Percentiles rank a stretch among this genome's conserved stretches.
These are phyloP conservation scores for Eremobia ochroleuca DNA, from an alignment of 2,888 invertebrate species.

Conservation along the genomic window DNA sequence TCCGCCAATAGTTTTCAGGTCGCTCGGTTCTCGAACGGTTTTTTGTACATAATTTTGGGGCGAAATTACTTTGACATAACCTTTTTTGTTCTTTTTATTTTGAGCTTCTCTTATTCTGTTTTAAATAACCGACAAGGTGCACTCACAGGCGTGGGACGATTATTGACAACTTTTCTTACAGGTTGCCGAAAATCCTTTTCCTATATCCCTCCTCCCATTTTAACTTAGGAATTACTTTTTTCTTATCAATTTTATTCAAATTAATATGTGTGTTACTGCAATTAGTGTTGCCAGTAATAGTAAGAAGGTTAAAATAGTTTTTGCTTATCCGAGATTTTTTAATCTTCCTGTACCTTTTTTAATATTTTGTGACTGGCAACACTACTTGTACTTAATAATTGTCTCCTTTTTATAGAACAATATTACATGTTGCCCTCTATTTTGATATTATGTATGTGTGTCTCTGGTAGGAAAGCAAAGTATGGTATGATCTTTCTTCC, in stretches of 20 bases:
- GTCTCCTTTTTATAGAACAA: slow-evolving; percentile 50
- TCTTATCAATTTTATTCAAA: slow-evolving; percentile 58
- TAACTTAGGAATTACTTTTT: slow-evolving; percentile 47
- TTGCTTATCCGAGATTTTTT: not conserved
- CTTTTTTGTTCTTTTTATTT: slow-evolving; percentile 64
- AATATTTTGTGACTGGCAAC: slow-evolving; percentile 47
- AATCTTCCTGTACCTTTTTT: not conserved
- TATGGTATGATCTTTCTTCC: slow-evolving; percentile 68
- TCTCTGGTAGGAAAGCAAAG: slow-evolving; percentile 65
- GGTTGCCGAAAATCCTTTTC: slow-evolving; percentile 80
- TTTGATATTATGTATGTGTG: slow-evolving; percentile 64
- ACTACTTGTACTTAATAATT: slow-evolving; percentile 42
- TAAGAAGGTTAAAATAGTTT: not conserved
- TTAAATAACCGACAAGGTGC: slow-evolving; percentile 57
- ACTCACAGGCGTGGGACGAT: slow-evolving; percentile 69
- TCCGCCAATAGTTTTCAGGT: not conserved
- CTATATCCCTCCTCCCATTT: slow-evolving; percentile 62
- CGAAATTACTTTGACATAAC: slow-evolving; percentile 41
- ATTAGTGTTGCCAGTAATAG: slow-evolving; percentile 51
- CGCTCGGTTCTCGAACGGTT: slow-evolving; percentile 4
- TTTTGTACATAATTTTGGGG: slow-evolving; percentile 40
- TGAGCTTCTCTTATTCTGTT: slow-evolving; percentile 74
- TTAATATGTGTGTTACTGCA: slow-evolving; percentile 62
- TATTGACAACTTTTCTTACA: slow-evolving; percentile 80
- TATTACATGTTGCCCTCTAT: slow-evolving; percentile 65